Evolutionary conservation across 2,888 invertebrate genomes (phyloP), one percentile per base, ranked within the genome.

Genomic region (Yponomeuta evonymella): DNA sequence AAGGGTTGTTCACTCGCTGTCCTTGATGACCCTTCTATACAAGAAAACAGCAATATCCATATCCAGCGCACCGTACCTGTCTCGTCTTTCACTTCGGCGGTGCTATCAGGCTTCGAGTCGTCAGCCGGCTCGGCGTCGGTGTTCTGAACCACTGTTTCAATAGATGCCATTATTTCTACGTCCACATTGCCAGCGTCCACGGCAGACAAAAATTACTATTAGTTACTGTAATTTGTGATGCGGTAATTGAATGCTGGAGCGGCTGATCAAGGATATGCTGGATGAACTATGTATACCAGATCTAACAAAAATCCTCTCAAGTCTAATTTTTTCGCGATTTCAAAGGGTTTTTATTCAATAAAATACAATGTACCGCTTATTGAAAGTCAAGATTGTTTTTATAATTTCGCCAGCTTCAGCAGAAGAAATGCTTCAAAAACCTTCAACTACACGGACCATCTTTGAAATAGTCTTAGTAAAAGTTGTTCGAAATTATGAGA

Each of bases 111-210:
- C 86, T 95, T 95, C 77, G 90, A 85, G 79, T 94, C 94, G 75
- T 95, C 95, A 29, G 89, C 93, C 87, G 91, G 90, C 81, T 94
- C 94, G 77, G 91, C 91, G 88, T 94, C 95, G 75, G 95, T 94
- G 75, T 96, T 96, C 77, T 96, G 95, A 73, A 96, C 96, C 79
- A 96, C 97, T 78, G 96, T 96, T 90, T 97, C 96, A 84, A 96
- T 96, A 77, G 96, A 95, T 79, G 96, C 96, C 94, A 96, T 94
- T 86, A 96, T 96, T 79, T 96, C 96, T 92, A 89, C n/a, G 85
- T 88, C 90, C 89, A 87, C 81, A 83, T 84, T 82, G 89, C 83
- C 84, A 88, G 90, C 88, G 83, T 87, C 85, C 83, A 62, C 69
- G n/a, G 33, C 33, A 66, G 36, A 66, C 66, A 68, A 29, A 68